Conservation (phyloP, 2,888 invertebrate species). For the Blastobasis adustella region DNA sequence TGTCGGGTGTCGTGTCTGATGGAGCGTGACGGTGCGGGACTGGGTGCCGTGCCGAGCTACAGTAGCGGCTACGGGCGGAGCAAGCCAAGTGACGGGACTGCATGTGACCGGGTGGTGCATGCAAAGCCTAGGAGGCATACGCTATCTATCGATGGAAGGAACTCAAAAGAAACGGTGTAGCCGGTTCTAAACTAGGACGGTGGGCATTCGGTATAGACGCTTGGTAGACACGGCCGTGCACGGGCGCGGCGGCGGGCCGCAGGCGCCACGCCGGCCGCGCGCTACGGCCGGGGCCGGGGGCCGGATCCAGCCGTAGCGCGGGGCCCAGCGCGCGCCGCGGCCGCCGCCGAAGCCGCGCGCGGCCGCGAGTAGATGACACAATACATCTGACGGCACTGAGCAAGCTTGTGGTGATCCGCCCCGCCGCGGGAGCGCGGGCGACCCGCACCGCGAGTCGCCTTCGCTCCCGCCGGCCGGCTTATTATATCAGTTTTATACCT, state of each 20-base stretch:
- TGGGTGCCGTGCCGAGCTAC: constrained; percentile 73
- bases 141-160: constrained; percentile 72
- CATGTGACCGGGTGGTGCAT: constrained; percentile 63
- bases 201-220: constrained; percentile 72
- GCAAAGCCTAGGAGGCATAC: constrained; percentile 71
- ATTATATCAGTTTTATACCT: constrained; percentile 84
- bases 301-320: constrained; percentile 20
- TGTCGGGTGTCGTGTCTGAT: constrained; percentile 58
- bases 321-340: constrained; percentile 24
- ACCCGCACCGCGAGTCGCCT: constrained; percentile 58
- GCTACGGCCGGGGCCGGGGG: constrained; percentile 33
- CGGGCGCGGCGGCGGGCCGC: constrained; percentile 33
- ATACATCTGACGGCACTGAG: constrained; percentile 77
- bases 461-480: constrained; percentile 58
- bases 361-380: constrained; percentile 73
- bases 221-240: constrained; percentile 62
- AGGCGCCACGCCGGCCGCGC: constrained; percentile 29
- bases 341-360: constrained; percentile 41
- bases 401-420: constrained; percentile 66
- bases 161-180: constrained; percentile 70
- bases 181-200: constrained; percentile 65
- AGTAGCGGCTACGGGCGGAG: constrained; percentile 62
- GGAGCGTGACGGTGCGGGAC: constrained; percentile 52
- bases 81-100: constrained; percentile 57
- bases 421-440: constrained; percentile 59